Evolutionary conservation across 2,888 invertebrate species (phyloP), one percentile per base, ranked within the genome.

Genomic region (Athalia circularis): DNA sequence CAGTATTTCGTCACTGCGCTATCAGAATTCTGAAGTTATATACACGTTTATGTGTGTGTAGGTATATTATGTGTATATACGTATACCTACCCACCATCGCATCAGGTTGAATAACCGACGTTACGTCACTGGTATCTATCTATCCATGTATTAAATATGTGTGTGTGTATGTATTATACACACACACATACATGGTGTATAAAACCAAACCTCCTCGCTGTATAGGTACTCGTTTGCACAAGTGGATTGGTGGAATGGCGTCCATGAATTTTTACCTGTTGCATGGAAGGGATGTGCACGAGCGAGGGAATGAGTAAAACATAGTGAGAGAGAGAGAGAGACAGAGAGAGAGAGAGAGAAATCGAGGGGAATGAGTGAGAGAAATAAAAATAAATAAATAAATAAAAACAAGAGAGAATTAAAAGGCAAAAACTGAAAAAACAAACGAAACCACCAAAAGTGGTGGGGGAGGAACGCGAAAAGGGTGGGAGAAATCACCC

Each of bases 101-200:
- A 83, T 86, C 88, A 88, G 87, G 89, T 90, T 90, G 89, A 90
- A 90, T 90, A 90, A 90, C 90, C 90, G 88, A 84, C 86, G 84
- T 90, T 90, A 89, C 90, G 90, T 90, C 90, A 90, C 84, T 43
- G 43, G 8, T n/a, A 9, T 8, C n/a, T 7, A 52, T 11, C 7
- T 7, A 54, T n/a, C 9, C 54, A 54, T n/a, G 54, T 54, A 6
- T 54, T 54, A 6, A 9, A 7, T 29, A 2, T 29, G 7, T 54
- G 3, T 52, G n/a, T n/a, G n/a, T n/a, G n/a, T n/a, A 8, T 11
- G 9, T 3, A 11, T 11, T 9, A 54, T 8, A 54, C 52, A 5
- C 52, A 9, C 8, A 52, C 8, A 9, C 8, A 52, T 52, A 11
- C 52, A 9, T 11, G 3, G 52, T 52, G 3, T 52, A 11, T 11